Evolutionary conservation across 1,140 invertebrate species (phyloP).

Genomic region (Polyergus mexicanus): DNA sequence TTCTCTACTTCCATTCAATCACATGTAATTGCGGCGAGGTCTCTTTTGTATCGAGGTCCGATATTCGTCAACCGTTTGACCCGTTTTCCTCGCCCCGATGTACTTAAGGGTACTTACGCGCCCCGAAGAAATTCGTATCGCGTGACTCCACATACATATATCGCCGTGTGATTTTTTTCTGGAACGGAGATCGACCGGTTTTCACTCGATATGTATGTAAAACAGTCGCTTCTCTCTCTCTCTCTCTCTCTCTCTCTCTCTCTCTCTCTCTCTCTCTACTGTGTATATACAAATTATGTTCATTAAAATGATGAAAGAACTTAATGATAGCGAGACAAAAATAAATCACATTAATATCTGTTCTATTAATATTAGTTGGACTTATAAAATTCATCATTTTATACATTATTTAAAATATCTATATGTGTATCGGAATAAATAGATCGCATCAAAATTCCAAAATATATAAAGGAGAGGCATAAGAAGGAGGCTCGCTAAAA

Average conservation of each 20-base stretch:
- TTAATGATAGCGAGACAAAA: neutral
- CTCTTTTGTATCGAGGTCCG: constrained; percentile 55
- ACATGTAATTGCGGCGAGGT: constrained; percentile 51
- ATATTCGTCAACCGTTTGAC: constrained; percentile 64
- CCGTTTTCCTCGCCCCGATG: constrained; percentile 52
- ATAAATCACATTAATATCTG: constrained; percentile 11
- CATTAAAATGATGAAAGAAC: neutral
- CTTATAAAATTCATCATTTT: constrained; percentile 29
- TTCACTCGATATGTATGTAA: constrained; percentile 15
- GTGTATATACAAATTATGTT: neutral
- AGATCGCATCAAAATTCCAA: neutral
- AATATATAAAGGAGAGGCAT: neutral
- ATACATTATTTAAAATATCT: constrained; percentile 10
- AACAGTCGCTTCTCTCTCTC: neutral
- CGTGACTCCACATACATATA: constrained; percentile 38
- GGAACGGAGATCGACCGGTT: constrained; percentile 57
- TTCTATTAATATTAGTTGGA: neutral
- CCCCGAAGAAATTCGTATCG: constrained; percentile 59
- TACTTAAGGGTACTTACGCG: constrained; percentile 50
- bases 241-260: too few species aligned
- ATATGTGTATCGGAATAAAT: neutral
- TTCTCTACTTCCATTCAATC: constrained; percentile 59
- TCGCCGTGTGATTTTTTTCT: constrained; percentile 28
- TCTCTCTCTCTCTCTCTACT: too few species aligned
- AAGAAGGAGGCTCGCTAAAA: constrained; percentile 18